Percentiles rank a stretch among this genome's conserved stretches.
phyloP scores from a whole-genome alignment of 2,797 vertebrate species.

The Champsocephalus gunnari region DNA sequence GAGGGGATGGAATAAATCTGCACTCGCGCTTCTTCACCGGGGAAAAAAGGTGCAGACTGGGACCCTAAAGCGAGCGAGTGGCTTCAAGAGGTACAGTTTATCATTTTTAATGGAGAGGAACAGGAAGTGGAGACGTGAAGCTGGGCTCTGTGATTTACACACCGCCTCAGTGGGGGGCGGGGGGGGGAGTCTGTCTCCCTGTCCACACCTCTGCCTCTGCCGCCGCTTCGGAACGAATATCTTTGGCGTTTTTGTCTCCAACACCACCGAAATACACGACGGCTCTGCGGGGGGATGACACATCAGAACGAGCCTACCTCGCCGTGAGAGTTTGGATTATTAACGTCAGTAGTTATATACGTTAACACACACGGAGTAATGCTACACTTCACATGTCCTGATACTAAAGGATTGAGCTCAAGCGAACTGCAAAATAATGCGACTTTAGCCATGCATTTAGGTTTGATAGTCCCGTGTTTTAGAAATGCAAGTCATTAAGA shows the following conservation, averaged over 20 bases:
- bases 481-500: too few species aligned
- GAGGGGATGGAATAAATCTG: slow-evolving; percentile 78
- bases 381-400: background rate
- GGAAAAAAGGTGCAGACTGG: slow-evolving; percentile 73
- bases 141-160: slow-evolving; percentile 80
- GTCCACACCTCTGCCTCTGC: slow-evolving; percentile 68
- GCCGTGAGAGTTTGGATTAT: slow-evolving; percentile 27
- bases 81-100: slow-evolving; percentile 83
- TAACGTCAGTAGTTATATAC: slow-evolving; percentile 38
- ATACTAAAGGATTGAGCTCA: too few species aligned
- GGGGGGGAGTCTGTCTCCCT: slow-evolving; percentile 72
- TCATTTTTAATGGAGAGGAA: slow-evolving; percentile 87
- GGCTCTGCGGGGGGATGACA: slow-evolving; percentile 39
- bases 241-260: slow-evolving; percentile 41
- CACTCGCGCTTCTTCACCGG: slow-evolving; percentile 68
- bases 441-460: too few species aligned
- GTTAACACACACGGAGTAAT: slow-evolving; percentile 24
- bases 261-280: slow-evolving; percentile 39
- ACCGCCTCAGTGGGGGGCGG: slow-evolving; percentile 50
- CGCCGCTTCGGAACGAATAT: slow-evolving; percentile 9
- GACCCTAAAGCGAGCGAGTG: slow-evolving; percentile 78
- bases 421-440: too few species aligned
- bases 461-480: too few species aligned
- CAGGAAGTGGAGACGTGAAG: slow-evolving; percentile 80
- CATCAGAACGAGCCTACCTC: slow-evolving; percentile 27